phyloP scores from a whole-genome alignment of 2,797 vertebrate genomes.

The Euthynnus affinis region DNA sequence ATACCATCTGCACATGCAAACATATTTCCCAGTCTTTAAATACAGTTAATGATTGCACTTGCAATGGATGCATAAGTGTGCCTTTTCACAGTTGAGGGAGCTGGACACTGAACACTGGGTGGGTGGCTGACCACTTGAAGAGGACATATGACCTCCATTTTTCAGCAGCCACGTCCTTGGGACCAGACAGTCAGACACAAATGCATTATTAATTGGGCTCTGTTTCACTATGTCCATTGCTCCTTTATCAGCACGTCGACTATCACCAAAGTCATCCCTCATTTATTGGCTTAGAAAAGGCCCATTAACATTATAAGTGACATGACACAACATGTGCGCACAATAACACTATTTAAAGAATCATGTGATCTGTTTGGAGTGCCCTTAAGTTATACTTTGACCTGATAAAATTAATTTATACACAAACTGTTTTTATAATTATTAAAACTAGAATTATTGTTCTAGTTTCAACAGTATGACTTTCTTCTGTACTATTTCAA shows the following conservation, averaged over 20 bases:
- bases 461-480: not conserved
- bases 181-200: slow-evolving; percentile 84
- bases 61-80: slow-evolving; percentile 19
- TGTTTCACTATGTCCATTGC: slow-evolving; percentile 79
- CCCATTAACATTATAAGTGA: slow-evolving; percentile 45
- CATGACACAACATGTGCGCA: slow-evolving; percentile 42
- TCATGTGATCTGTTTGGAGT: slow-evolving; percentile 2
- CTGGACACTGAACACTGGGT: slow-evolving; percentile 64
- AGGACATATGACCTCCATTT: slow-evolving; percentile 81
- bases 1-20: not conserved
- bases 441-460: not conserved
- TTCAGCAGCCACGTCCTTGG: slow-evolving; percentile 76
- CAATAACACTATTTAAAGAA: slow-evolving; percentile 34
- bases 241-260: slow-evolving; percentile 82
- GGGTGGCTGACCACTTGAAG: slow-evolving; percentile 77
- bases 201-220: slow-evolving; percentile 87
- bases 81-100: slow-evolving; percentile 29
- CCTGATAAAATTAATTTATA: slow-evolving; percentile 15
- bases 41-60: slow-evolving; percentile 34
- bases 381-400: slow-evolving; percentile 13
- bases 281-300: slow-evolving; percentile 73
- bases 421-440: not conserved
- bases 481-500: not conserved
- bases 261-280: slow-evolving; percentile 72
- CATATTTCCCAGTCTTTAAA: slow-evolving; percentile 18